phyloP scores from a whole-genome alignment of 2,113 vertebrate genomes.

The Garra rufa region DNA sequence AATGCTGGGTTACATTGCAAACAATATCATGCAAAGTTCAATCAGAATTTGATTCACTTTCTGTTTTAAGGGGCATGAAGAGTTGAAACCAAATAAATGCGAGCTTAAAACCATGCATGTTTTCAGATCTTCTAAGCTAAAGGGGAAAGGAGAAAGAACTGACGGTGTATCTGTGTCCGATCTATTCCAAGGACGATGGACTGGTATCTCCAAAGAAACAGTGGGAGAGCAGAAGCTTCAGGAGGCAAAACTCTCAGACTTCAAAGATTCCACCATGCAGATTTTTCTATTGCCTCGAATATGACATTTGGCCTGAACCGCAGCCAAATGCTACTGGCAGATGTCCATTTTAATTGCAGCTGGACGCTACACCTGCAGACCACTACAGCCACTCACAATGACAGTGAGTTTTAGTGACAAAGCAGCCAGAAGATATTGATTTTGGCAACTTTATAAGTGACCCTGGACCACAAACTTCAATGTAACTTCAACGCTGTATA shows the following conservation, averaged over 20 bases:
- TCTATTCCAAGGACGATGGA: conserved; percentile 30
- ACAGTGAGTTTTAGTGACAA: background rate
- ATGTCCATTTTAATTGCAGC: background rate
- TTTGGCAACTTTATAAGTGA: background rate
- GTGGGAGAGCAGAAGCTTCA: conserved; percentile 31
- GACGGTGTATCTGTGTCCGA: conserved; percentile 17
- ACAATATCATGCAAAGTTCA: background rate
- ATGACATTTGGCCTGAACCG: background rate
- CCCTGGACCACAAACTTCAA: no score
- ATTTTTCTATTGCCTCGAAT: conserved; percentile 14
- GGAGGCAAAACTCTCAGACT: conserved; percentile 31
- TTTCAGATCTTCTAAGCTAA: conserved; percentile 22
- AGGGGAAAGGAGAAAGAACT: conserved; percentile 8
- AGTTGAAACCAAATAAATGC: background rate
- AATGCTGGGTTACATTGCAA: background rate
- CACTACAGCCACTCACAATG: background rate
- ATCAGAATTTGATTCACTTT: background rate
- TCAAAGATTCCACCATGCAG: conserved; percentile 33
- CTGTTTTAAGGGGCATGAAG: background rate
- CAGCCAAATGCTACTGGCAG: background rate
- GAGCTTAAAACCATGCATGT: background rate
- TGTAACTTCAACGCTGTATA: no score
- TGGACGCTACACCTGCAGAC: background rate
- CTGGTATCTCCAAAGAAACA: conserved; percentile 54
- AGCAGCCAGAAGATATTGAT: background rate